These are phyloP conservation scores for Penelope pileata DNA, from an alignment of 2,113 vertebrate species.

Conservation along the genomic window DNA sequence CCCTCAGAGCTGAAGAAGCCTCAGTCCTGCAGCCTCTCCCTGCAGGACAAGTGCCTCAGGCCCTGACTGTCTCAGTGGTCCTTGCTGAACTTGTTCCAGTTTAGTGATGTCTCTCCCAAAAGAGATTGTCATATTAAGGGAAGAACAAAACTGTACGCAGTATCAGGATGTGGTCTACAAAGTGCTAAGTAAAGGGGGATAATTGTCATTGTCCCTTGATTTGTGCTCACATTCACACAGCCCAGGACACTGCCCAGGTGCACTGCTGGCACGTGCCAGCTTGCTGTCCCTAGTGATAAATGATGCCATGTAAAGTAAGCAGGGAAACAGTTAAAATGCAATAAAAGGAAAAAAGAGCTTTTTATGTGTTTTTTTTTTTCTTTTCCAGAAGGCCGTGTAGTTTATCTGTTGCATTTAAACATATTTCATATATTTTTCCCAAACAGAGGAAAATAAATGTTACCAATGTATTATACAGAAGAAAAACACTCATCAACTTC, in stretches of 20 bases:
- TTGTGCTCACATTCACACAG: background rate
- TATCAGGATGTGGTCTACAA: background rate
- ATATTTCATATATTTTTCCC: background rate
- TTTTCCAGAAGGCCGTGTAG: background rate
- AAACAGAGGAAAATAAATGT: background rate
- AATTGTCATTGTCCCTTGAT: background rate
- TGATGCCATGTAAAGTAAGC: background rate
- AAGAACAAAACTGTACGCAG: background rate
- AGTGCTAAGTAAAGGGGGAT: background rate
- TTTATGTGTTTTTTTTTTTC: background rate
- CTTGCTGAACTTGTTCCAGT: background rate
- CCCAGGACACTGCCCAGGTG: background rate
- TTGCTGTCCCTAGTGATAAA: background rate
- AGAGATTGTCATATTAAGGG: background rate
- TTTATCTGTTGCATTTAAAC: background rate
- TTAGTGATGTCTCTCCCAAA: background rate
- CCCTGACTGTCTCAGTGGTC: background rate
- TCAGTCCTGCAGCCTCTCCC: background rate
- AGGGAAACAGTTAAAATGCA: slow-evolving; percentile 1
- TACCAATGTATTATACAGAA: background rate
- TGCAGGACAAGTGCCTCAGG: background rate
- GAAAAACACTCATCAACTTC: background rate
- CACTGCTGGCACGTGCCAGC: background rate
- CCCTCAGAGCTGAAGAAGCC: background rate
- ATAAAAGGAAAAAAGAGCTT: background rate